Base-by-base conservation (phyloP, 2,888 invertebrate species). In the Papilio protenor region DNA sequence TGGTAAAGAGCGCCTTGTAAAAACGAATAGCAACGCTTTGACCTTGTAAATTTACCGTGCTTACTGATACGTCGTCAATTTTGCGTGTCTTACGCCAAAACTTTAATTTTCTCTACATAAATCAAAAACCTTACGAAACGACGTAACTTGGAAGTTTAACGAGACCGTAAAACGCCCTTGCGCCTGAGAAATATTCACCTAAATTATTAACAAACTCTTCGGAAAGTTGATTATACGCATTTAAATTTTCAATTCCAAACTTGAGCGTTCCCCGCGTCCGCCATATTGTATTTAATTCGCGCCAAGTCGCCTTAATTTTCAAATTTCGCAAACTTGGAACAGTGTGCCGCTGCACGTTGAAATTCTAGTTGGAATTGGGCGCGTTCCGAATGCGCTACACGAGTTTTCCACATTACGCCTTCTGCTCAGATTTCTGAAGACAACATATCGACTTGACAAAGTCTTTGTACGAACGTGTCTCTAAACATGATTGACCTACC, bases 291-390 rank as follows among this genome's bases (percentile, higher is more conserved):
- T 91, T 92, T 92, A 93, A 93, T 92, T 92, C 91, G 83, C 89
- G 87, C 86, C 91, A 91, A 93, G 91, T 91, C 90, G 89, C 87
- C 90, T 91, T 92, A 92, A 93, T 92, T 94, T 93, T 90, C 91
- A 88, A 93, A 93, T 92, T 92, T 90, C 86, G 90, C 77, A 92
- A 92, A 93, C 92, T 94, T 93, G 90, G 90, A 88, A 88, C 89
- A 87, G 88, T 90, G 90, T 85, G 88, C 88, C 89, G 87, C 88
- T 90, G 90, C 85, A 88, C 88, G 91, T 93, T 92, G 91, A 92
- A 92, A 92, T 94, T 91, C 90, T 92, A 93, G 92, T 94, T 94
- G 90, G 92, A 91, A 92, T 92, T 90, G 92, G 90, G 88, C 88
- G 87, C 87, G 90, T 88, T 91, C 88, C 87, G 91, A 89, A 94